A percentile compares a stretch with the other conserved stretches of the same genome.
These are phyloP conservation scores for Choloepus didactylus DNA, from an alignment of 2,797 vertebrate species.

Conservation along the genomic window DNA sequence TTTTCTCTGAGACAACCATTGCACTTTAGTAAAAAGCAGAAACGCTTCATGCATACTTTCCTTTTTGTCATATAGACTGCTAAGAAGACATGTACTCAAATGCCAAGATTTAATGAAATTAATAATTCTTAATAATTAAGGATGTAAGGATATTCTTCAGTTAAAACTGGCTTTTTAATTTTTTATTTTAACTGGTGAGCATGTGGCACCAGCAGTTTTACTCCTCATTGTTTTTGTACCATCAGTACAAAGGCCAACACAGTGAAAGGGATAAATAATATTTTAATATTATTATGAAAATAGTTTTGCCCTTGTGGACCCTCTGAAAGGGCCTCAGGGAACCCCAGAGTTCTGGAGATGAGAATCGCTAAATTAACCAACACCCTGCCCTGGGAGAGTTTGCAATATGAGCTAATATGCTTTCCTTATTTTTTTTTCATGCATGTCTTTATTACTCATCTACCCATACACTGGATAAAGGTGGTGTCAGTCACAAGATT, in stretches of 20 bases:
- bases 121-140: neutral
- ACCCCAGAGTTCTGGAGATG: neutral
- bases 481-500: too few species aligned
- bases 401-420: neutral
- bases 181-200: neutral
- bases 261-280: neutral
- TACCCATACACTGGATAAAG: too few species aligned
- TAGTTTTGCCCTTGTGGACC: neutral
- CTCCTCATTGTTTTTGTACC: neutral
- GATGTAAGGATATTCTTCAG: neutral
- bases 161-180: neutral
- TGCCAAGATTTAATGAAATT: neutral
- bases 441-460: too few species aligned
- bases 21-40: neutral
- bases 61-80: neutral
- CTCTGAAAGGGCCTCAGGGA: neutral
- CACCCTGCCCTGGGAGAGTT: neutral
- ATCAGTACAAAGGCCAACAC: neutral
- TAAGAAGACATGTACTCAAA: neutral
- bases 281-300: neutral
- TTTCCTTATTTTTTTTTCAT: neutral
- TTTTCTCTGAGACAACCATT: neutral
- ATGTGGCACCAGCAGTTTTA: neutral
- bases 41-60: neutral
- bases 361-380: neutral